Percentiles rank a stretch among this genome's conserved stretches.
phyloP scores from a whole-genome alignment of 2,113 vertebrate genomes.

The Pachycephala philippinensis region DNA sequence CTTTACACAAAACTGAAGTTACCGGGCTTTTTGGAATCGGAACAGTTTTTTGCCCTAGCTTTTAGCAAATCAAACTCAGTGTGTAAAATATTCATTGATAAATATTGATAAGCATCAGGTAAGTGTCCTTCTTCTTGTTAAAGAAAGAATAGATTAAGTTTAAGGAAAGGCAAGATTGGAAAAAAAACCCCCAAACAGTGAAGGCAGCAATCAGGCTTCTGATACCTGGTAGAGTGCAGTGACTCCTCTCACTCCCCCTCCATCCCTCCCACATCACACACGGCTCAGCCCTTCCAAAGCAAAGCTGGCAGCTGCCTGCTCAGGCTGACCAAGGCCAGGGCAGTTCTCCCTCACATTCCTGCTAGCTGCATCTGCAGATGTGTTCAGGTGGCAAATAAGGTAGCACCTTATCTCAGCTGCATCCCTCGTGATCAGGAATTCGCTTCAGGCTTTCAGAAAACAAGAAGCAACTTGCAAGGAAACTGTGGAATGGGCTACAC shows the following conservation, averaged over 20 bases:
- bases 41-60: not conserved
- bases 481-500: not conserved
- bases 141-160: not conserved
- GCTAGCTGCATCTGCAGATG: not conserved
- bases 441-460: not conserved
- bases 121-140: not conserved
- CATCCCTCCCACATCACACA: not conserved
- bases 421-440: not conserved
- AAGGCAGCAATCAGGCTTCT: not conserved
- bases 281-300: not conserved
- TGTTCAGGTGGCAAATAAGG: not conserved
- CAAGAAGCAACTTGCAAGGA: not conserved
- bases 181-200: not conserved
- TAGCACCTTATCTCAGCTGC: not conserved
- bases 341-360: not conserved
- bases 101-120: not conserved
- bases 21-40: not conserved
- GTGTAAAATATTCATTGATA: not conserved
- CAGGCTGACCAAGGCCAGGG: not conserved
- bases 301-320: not conserved
- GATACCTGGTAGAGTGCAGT: fast-evolving
- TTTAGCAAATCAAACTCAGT: not conserved
- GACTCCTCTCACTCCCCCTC: not conserved
- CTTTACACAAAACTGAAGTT: not conserved
- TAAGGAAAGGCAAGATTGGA: not conserved